phyloP scores from a whole-genome alignment of 2,113 vertebrate genomes.

The Daphoenositta chrysoptera region DNA sequence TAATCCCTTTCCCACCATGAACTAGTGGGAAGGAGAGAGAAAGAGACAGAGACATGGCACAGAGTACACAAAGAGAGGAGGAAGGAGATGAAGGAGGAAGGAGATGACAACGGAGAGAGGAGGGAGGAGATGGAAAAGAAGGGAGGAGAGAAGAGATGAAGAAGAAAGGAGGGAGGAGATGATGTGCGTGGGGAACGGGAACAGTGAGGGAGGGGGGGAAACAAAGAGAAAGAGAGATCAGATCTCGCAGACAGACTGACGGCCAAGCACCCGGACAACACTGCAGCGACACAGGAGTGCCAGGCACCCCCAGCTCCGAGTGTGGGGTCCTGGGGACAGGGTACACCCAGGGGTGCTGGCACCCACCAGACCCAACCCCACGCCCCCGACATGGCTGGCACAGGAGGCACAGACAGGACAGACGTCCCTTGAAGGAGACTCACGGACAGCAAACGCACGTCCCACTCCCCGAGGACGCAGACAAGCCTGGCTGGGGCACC shows the following conservation, averaged over 20 bases:
- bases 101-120: background rate
- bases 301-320: background rate
- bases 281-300: background rate
- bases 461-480: background rate
- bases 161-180: background rate
- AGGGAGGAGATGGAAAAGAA: background rate
- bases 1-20: constrained; percentile 97
- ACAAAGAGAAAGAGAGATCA: constrained; percentile 72
- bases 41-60: constrained; percentile 44
- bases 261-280: constrained; percentile 37
- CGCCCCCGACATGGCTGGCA: background rate
- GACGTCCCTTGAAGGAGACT: background rate
- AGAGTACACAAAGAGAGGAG: constrained; percentile 16
- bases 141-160: background rate
- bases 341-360: background rate
- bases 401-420: constrained; percentile 36
- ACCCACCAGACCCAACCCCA: background rate
- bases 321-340: background rate
- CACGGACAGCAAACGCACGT: constrained; percentile 14
- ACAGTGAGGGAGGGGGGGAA: background rate
- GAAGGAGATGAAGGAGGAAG: background rate
- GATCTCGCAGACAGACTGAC: constrained; percentile 49
- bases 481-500: background rate
- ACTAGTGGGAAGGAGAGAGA: constrained; percentile 81
- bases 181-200: background rate